Conservation (phyloP, 1,140 invertebrate species). For the Aphis craccivora region DNA sequence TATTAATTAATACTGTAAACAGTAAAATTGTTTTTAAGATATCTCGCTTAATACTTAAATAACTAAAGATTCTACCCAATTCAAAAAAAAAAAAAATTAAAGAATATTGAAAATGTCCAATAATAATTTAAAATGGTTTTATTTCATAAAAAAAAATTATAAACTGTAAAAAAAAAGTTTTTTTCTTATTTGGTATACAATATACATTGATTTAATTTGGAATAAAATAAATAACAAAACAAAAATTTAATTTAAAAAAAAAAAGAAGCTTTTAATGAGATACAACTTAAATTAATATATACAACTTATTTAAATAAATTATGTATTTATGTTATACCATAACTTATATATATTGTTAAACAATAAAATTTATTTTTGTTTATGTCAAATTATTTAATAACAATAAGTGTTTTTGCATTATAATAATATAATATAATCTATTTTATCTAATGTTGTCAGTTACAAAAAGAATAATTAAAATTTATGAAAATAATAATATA, state of each 20-base stretch:
- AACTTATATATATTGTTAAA: background rate
- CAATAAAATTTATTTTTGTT: slow-evolving; percentile 4
- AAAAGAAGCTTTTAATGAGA: slow-evolving; percentile 7
- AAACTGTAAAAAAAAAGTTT: background rate
- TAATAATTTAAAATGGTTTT: background rate
- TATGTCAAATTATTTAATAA: slow-evolving; percentile 2
- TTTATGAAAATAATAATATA: background rate
- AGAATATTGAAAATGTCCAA: background rate
- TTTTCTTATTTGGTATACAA: background rate
- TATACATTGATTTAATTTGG: background rate
- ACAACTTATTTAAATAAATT: background rate
- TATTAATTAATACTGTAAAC: background rate
- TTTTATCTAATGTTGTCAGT: background rate
- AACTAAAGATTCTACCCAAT: background rate
- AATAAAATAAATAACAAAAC: background rate
- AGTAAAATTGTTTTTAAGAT: background rate
- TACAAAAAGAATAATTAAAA: background rate
- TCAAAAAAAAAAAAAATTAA: background rate
- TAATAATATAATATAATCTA: background rate
- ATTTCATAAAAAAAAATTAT: background rate
- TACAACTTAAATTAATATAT: background rate
- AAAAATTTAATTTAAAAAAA: background rate
- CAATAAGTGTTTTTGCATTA: background rate
- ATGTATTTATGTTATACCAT: background rate
- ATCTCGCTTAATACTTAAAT: too few species aligned